Conservation (phyloP, 2,888 invertebrate species). For the Cosmia trapezina region DNA sequence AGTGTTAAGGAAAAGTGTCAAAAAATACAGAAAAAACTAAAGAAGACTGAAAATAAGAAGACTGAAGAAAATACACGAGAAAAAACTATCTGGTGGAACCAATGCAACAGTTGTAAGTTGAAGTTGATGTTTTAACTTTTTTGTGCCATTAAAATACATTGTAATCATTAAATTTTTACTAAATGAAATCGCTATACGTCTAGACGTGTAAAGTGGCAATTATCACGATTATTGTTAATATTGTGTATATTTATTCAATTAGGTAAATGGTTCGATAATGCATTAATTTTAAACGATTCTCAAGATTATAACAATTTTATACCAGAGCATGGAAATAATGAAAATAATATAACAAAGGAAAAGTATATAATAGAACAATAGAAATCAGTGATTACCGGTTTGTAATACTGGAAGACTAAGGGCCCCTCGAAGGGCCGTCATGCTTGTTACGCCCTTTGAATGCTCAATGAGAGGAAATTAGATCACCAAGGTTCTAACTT, state of each 20-base stretch:
- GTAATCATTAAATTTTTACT: conserved; percentile 25
- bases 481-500: conserved; percentile 88
- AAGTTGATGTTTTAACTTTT: conserved; percentile 36
- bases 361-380: conserved; percentile 53
- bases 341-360: conserved; percentile 27
- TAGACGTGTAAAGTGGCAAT: conserved; percentile 30
- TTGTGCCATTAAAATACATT: conserved; percentile 21
- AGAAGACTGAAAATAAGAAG: conserved; percentile 89
- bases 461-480: conserved; percentile 89
- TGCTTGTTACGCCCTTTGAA: conserved; percentile 87
- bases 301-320: conserved; percentile 17
- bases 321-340: not conserved
- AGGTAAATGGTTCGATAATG: conserved; percentile 19
- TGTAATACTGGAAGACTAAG: conserved; percentile 72
- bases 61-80: conserved; percentile 83
- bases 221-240: conserved; percentile 39
- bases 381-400: conserved; percentile 64
- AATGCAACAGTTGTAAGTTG: conserved; percentile 87
- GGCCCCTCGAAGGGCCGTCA: conserved; percentile 86
- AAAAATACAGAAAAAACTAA: conserved; percentile 87
- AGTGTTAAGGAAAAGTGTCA: conserved; percentile 88
- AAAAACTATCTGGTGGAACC: conserved; percentile 89
- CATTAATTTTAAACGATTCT: conserved; percentile 15
- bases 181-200: conserved; percentile 16
- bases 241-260: conserved; percentile 49